Evolutionary conservation across 2,888 invertebrate genomes (phyloP).

Genomic region (Pyrrhia umbra): DNA sequence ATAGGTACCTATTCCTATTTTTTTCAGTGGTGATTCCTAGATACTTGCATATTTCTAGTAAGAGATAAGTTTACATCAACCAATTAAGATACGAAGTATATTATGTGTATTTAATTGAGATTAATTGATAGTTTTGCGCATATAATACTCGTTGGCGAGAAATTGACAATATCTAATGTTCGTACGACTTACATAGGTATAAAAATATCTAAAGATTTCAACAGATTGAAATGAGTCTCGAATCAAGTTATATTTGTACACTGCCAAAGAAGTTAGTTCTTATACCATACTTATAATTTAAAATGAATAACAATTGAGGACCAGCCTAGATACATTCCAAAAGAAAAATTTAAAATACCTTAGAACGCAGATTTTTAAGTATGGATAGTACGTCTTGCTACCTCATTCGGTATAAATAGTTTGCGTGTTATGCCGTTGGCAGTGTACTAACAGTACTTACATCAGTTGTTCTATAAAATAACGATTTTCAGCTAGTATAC

Average conservation of each 20-base stretch:
- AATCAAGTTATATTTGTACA: conserved; percentile 32
- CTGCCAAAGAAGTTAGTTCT: conserved; percentile 33
- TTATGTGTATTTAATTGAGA: conserved; percentile 61
- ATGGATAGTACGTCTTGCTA: not conserved
- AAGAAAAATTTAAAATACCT: conserved; percentile 10
- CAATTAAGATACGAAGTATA: conserved; percentile 18
- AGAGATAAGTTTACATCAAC: conserved; percentile 10
- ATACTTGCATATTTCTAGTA: conserved; percentile 8
- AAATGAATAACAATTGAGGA: conserved; percentile 30
- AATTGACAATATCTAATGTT: conserved; percentile 65
- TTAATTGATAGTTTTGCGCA: conserved; percentile 47
- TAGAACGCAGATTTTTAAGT: conserved; percentile 6
- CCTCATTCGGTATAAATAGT: conserved; percentile 1
- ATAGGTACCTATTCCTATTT: not conserved
- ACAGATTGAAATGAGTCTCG: conserved; percentile 32
- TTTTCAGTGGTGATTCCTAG: not conserved
- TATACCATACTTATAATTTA: conserved; percentile 3
- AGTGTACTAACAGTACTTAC: conserved; percentile 30
- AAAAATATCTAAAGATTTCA: conserved; percentile 50
- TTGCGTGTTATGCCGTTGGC: conserved; percentile 23
- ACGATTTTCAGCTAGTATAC: conserved; percentile 32
- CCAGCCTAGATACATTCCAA: conserved; percentile 45
- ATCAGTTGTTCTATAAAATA: conserved; percentile 16
- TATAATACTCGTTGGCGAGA: conserved; percentile 53
- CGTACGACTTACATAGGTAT: conserved; percentile 43